Evolutionary conservation across 2,797 vertebrate species (phyloP).

Genomic region (Bufotes viridis): DNA sequence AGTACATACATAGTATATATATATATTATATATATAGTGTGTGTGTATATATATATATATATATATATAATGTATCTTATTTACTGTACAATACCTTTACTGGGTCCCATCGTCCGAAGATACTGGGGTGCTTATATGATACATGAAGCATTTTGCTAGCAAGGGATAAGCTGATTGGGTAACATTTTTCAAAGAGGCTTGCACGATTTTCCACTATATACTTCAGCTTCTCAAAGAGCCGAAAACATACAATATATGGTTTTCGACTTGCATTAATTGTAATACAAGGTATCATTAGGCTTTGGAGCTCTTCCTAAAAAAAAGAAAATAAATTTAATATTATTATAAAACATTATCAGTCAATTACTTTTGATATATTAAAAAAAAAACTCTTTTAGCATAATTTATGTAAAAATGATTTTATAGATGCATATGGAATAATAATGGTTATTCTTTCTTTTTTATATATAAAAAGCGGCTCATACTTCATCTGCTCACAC

Average conservation of each 20-base stretch:
- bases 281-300: conserved; percentile 74
- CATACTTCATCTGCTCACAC: no score
- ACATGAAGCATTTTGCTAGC: conserved; percentile 82
- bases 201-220: conserved; percentile 83
- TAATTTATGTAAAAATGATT: not conserved
- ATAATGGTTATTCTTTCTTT: not conserved
- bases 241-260: conserved; percentile 73
- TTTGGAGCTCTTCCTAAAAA: conserved; percentile 76
- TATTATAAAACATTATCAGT: not conserved
- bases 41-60: not conserved
- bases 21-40: no score
- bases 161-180: conserved; percentile 76
- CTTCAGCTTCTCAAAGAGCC: conserved; percentile 77
- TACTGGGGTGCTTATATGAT: conserved; percentile 85
- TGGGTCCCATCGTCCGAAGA: conserved; percentile 90
- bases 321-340: not conserved
- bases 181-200: conserved; percentile 89
- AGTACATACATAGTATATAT: no score
- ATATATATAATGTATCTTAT: not conserved
- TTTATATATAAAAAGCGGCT: no score
- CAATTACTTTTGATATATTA: not conserved
- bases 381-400: not conserved
- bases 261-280: conserved; percentile 75
- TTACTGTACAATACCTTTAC: conserved; percentile 79
- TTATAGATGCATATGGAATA: not conserved